phyloP scores from a whole-genome alignment of 92 coral and sea anemone genomes.

The Umimayanthus kanabou region DNA sequence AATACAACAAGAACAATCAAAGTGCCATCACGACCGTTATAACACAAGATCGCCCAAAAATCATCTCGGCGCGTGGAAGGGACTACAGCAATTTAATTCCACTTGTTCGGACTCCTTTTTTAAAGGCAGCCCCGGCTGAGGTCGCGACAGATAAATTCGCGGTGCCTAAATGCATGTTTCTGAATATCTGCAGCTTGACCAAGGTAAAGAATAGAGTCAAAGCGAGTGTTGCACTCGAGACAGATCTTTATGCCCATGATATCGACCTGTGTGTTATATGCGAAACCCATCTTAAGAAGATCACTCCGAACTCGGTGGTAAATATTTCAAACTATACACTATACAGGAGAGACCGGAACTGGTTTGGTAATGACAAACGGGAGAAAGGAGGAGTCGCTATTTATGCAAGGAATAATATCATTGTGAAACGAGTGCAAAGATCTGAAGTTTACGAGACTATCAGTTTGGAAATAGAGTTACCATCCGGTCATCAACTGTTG shows the following conservation, averaged over 20 bases:
- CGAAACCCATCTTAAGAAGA: no score
- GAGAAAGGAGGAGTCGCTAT: constrained; percentile 48
- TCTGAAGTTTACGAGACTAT: constrained; percentile 46
- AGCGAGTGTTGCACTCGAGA: constrained; percentile 43
- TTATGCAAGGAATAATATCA: constrained; percentile 48
- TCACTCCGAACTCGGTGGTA: no score
- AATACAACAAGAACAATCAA: no score
- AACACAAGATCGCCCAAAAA: no score
- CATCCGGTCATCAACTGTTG: constrained; percentile 60
- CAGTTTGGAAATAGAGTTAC: constrained; percentile 49
- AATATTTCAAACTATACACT: no score
- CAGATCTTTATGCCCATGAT: constrained; percentile 33
- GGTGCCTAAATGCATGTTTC: constrained; percentile 54
- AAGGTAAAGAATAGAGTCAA: constrained; percentile 55
- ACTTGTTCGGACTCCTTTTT: background rate
- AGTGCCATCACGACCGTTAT: no score
- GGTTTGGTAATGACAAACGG: no score
- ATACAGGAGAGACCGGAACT: no score
- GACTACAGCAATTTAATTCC: no score
- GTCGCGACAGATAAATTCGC: constrained; percentile 28
- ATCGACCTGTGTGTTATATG: no score
- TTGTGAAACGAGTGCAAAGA: constrained; percentile 48
- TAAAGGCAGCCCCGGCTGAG: background rate
- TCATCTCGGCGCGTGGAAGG: no score
- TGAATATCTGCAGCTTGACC: constrained; percentile 54